Base-by-base conservation (phyloP, 2,888 invertebrate species). In the Crepidodera aurea region DNA sequence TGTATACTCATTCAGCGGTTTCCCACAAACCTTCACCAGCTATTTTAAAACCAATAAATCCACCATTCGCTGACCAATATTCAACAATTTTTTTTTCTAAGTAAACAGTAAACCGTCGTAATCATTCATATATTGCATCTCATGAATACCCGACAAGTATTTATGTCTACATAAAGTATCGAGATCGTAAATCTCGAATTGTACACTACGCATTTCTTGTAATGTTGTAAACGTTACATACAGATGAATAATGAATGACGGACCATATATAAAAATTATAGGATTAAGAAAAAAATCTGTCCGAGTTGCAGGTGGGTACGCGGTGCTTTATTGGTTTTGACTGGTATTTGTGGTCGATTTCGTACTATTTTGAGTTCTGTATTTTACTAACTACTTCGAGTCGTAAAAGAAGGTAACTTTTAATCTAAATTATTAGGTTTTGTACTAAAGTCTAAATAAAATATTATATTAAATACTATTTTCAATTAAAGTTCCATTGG, bases 151-250 rank as follows among this genome's bases (percentile, higher is more conserved):
- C 25, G 46, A 46, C 46, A 46, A 34, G 60, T 55, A 60, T 60
- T 60, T 60, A 60, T 60, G 60, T 60, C 60, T 50, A 40, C 32
- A 15, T 55, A 42, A 54, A 55, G 32, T 18, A 55, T 48, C 40
- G 40, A 22, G 39, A 48, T 25, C 37, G 54, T 55, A 50, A 55
- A 60, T 60, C 40, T 56, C 34, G 25, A 48, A 56, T 32, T 44
- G 34, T 55, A 55, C 44, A 56, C 46, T 48, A 48, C 56, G 48
- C 56, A 56, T 56, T 56, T 56, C 56, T 56, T 48, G 56, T 56
- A 48, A 56, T 48, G 48, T 48, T 42, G 42, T 42, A 39, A 48
- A 56, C 27, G 48, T 48, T 44, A 42, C 42, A 19, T 15, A 42
- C 42, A n/a, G 15, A 56, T 56, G 56, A 56, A 56, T 56, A 56